Evolutionary conservation across 1,140 invertebrate species (phyloP), one percentile per base, ranked within the genome.

Genomic region (Cheumatopsyche charites): DNA sequence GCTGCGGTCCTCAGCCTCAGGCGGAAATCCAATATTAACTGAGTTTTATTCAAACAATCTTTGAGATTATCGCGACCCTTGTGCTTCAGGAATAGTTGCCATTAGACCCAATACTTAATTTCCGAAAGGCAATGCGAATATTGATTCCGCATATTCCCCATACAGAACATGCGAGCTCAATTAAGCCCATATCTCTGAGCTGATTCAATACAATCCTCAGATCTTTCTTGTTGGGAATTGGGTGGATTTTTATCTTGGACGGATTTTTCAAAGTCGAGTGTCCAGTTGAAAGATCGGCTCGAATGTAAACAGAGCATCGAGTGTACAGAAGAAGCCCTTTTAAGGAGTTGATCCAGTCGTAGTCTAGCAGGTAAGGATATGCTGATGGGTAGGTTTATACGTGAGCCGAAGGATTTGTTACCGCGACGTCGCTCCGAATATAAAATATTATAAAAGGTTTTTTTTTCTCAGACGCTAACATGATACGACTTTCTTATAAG

Each of bases 371-470:
- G 63, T 47, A 66, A 47, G 21, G 41, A 66, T 66, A 66, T 66
- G 63, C 63, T 66, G 63, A 66, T 66, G 63, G 41, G 63, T 47
- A 6, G 63, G 63, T 66, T 66, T 66, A 66, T 2, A n/a, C 15
- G 41, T 12, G 43, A 66, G 63, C 63, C 43, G 17, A 0, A 19
- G 71, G 71, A 55, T 73, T 68, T 63, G 66, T 66, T 67, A 6
- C 21, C 23, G 45, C 36, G 55, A 73, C 36, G 65, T 73, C 19
- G 65, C 23, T 45, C 43, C 5, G 71, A 68, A 73, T 73, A 73
- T 66, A 62, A 73, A 73, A 67, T 68, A 41, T 45, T 62, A 43
- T 49, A 25, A 17, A 41, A 25, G n/a, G n/a, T n/a, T n/a, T n/a
- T n/a, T n/a, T 36, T 36, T 36, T 36, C 9, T 36, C 9, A 36